Evolutionary conservation across 2,888 invertebrate species (phyloP), one percentile per base, ranked within the genome.

Genomic region (Eristalinus sepulchralis): DNA sequence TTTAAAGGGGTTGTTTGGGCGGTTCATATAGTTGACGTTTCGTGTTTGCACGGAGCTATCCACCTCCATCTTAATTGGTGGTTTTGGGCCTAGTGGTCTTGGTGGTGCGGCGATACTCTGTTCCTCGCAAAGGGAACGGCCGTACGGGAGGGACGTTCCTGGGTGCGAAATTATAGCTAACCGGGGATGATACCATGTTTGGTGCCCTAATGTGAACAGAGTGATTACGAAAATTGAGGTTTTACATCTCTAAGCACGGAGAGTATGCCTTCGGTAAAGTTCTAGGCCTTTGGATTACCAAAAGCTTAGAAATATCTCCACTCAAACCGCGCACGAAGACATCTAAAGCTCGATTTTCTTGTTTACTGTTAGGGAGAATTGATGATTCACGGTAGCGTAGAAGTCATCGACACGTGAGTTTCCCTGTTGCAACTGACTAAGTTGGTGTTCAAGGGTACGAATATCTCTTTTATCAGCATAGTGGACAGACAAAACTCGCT

Each of bases 371-470:
- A 72, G 33, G 0, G 71, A 79, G 20, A 71, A 71, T 17, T 79
- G 64, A 13, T 77, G 47, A n/a, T 73, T 73, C 9, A 64, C 53
- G 3, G 33, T 57, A 2, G 63, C 73, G 33, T 77, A 78, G 24
- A 73, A 78, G 55, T 67, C 68, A 17, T 83, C 73, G 1, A 83
- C 1, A 5, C 62, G 73, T 62, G 13, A 24, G 27, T 55, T 72
- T 8, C 71, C 27, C 57, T 80, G 79, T 9, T 47, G 63, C 33
- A 84, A 24, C 2, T 20, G 20, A n/a, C n/a, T n/a, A n/a, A n/a
- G n/a, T n/a, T n/a, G n/a, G n/a, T n/a, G n/a, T n/a, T n/a, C n/a
- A n/a, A n/a, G n/a, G n/a, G n/a, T n/a, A n/a, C n/a, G n/a, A n/a
- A n/a, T n/a, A n/a, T n/a, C n/a, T n/a, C n/a, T n/a, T n/a, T n/a